Conservation (phyloP, 37 sponge, comb jelly and placozoan genomes). For the Cliona cf. orientalis region DNA sequence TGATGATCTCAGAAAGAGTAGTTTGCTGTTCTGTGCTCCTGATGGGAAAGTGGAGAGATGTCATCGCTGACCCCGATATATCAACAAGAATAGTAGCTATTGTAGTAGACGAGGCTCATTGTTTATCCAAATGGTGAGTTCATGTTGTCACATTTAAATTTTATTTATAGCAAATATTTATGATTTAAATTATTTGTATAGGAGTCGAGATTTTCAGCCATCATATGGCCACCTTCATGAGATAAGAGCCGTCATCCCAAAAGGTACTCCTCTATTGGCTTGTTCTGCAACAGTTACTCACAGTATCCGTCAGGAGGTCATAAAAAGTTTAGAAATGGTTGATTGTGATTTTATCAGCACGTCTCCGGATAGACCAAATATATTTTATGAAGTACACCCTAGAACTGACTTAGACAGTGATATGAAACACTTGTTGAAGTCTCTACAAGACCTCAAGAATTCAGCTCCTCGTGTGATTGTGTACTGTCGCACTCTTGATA, state of each 20-base stretch:
- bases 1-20: no score
- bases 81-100: slow-evolving; percentile 11
- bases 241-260: slow-evolving; percentile 51
- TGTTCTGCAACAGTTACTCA: slow-evolving; percentile 36
- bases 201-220: slow-evolving; percentile 63
- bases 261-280: slow-evolving; percentile 23
- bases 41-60: slow-evolving; percentile 40
- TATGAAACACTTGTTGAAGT: background rate
- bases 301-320: slow-evolving; percentile 8
- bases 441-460: background rate
- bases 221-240: slow-evolving; percentile 51
- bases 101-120: slow-evolving; percentile 17
- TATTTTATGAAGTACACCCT: slow-evolving; percentile 22
- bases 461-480: slow-evolving; percentile 29
- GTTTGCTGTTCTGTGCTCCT: slow-evolving; percentile 37
- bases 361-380: slow-evolving; percentile 53
- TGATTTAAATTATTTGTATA: background rate
- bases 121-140: slow-evolving; percentile 56
- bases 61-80: background rate
- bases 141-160: no score
- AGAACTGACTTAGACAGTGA: slow-evolving; percentile 18
- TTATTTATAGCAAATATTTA: no score
- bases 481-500: slow-evolving; percentile 46
- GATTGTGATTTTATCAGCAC: slow-evolving; percentile 11
- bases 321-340: slow-evolving; percentile 23